Evolutionary conservation across 2,888 invertebrate species (phyloP).

Genomic region (Cenopis cana): DNA sequence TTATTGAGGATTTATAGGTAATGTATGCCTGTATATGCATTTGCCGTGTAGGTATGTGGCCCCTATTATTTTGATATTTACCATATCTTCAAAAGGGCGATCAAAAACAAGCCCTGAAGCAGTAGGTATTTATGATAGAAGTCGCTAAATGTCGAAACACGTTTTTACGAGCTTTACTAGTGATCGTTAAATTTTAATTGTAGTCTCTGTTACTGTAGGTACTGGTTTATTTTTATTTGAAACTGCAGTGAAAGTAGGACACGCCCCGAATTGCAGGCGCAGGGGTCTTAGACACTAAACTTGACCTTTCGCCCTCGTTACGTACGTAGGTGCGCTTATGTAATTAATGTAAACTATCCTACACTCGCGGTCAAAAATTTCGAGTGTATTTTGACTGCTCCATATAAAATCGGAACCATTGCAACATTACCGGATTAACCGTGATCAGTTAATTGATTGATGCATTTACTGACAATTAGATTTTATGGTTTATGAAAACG

Average conservation of each 20-base stretch:
- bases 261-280: slow-evolving; percentile 16
- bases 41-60: no score
- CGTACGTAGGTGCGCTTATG: slow-evolving; percentile 51
- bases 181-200: no score
- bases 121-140: no score
- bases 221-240: not conserved
- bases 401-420: slow-evolving; percentile 49
- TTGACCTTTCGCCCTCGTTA: slow-evolving; percentile 54
- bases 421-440: slow-evolving; percentile 10
- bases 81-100: no score
- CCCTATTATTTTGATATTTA: no score
- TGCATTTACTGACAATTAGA: not conserved
- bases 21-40: no score
- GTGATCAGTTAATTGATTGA: not conserved
- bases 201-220: not conserved
- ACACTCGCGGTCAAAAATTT: no score
- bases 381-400: slow-evolving; percentile 44
- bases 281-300: slow-evolving; percentile 50
- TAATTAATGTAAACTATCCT: slow-evolving; percentile 47
- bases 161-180: no score
- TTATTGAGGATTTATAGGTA: no score
- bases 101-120: no score
- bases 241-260: slow-evolving; percentile 49
- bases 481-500: not conserved
- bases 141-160: no score